These are phyloP conservation scores for Glaucidium brasilianum DNA, from an alignment of 2,113 vertebrate genomes.

Conservation along the genomic window DNA sequence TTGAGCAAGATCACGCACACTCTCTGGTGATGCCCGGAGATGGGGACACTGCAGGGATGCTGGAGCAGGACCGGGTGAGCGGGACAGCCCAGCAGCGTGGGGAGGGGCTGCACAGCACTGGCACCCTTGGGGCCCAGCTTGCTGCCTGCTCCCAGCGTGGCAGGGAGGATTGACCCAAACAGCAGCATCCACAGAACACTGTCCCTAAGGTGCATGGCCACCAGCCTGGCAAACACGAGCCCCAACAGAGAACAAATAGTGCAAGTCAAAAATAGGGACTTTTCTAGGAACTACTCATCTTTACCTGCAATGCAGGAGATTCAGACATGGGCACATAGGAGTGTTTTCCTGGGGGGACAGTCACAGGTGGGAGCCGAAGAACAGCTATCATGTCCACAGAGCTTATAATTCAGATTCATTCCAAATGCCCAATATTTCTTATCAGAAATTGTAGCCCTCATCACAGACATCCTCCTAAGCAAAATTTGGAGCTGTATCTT, in stretches of 20 bases:
- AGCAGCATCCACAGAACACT: neutral
- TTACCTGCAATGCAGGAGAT: neutral
- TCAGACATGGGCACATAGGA: neutral
- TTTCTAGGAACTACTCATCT: neutral
- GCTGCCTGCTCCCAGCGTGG: neutral
- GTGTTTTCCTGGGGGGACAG: neutral
- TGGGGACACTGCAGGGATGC: neutral
- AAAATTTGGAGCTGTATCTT: neutral
- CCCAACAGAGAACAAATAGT: too few species aligned
- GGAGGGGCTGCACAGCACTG: too few species aligned
- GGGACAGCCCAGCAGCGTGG: neutral
- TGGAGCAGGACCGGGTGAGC: rapidly evolving
- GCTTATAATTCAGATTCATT: neutral
- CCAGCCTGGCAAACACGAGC: neutral
- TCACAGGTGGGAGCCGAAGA: neutral
- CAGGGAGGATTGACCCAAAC: neutral
- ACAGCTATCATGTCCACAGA: neutral
- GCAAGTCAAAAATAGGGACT: neutral
- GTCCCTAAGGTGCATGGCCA: neutral
- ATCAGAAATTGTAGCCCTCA: neutral
- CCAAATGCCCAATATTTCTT: neutral
- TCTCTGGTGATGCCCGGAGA: neutral
- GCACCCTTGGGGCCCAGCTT: neutral
- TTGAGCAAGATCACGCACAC: neutral
- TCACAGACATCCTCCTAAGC: neutral